Conservation (phyloP, 2,113 vertebrate genomes). For the Sorex araneus region DNA sequence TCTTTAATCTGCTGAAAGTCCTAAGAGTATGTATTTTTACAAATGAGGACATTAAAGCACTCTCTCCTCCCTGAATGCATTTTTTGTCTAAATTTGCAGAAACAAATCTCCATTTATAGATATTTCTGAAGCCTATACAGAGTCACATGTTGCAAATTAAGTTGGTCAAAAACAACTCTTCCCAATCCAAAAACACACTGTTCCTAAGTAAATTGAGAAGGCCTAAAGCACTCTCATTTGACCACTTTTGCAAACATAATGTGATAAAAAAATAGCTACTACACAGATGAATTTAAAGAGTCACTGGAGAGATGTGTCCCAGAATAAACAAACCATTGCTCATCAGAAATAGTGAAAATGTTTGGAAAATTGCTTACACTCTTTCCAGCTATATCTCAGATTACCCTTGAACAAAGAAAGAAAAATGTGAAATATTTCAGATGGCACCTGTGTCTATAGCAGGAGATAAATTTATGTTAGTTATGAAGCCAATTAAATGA, state of each 20-base stretch:
- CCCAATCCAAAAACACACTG: not conserved
- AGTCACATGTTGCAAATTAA: not conserved
- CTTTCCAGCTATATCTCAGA: not conserved
- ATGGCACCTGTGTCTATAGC: not conserved
- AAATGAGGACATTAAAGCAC: not conserved
- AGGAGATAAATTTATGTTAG: constrained; percentile 2
- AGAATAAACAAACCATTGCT: not conserved
- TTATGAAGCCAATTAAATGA: not conserved
- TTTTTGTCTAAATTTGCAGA: constrained; percentile 13
- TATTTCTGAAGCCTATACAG: constrained; percentile 28
- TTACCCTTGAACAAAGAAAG: not conserved
- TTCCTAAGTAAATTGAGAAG: not conserved
- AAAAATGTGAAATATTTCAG: not conserved
- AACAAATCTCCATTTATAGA: not conserved
- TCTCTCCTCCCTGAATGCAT: not conserved
- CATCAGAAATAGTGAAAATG: not conserved
- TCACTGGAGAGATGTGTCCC: not conserved
- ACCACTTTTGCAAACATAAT: not conserved
- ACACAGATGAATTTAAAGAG: not conserved
- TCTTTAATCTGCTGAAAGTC: not conserved
- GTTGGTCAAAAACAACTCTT: constrained; percentile 12
- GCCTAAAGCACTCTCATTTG: not conserved
- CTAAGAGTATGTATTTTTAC: not conserved
- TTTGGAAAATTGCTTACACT: not conserved
- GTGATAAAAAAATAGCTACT: not conserved